phyloP scores from a whole-genome alignment of 2,888 invertebrate genomes.

The Desoria tigrina region DNA sequence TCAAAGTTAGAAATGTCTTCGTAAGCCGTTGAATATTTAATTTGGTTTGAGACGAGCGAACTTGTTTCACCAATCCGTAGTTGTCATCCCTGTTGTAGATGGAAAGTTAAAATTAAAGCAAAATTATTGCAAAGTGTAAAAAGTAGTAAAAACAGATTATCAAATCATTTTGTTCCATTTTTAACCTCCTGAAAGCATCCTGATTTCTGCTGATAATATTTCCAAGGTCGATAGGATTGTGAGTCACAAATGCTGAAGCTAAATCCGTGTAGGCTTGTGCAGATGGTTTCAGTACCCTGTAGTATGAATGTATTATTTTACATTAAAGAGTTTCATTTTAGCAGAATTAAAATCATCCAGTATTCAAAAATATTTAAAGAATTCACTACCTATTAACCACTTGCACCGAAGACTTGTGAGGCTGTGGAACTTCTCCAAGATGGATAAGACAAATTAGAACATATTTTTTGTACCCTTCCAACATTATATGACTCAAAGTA shows the following conservation, averaged over 20 bases:
- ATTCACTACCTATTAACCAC: slow-evolving; percentile 35
- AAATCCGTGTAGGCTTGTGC: slow-evolving; percentile 77
- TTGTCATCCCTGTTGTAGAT: slow-evolving; percentile 60
- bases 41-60: slow-evolving; percentile 84
- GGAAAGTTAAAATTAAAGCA: not conserved
- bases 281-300: slow-evolving; percentile 45
- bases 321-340: not conserved
- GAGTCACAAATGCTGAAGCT: slow-evolving; percentile 75
- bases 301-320: too few species aligned
- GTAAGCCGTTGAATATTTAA: slow-evolving; percentile 95
- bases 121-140: too few species aligned
- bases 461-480: slow-evolving; percentile 96
- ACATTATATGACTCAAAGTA: slow-evolving; percentile 94
- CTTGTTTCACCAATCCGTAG: slow-evolving; percentile 68
- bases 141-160: too few species aligned
- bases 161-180: too few species aligned
- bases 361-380: slow-evolving; percentile 16
- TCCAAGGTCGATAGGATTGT: slow-evolving; percentile 71
- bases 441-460: slow-evolving; percentile 87
- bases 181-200: slow-evolving; percentile 67
- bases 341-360: not conserved
- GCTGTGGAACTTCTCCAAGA: slow-evolving; percentile 75
- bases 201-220: slow-evolving; percentile 73
- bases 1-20: slow-evolving; percentile 88
- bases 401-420: slow-evolving; percentile 44